Evolutionary conservation across 2,797 vertebrate genomes (phyloP).

Genomic region (Chaetophractus vellerosus): DNA sequence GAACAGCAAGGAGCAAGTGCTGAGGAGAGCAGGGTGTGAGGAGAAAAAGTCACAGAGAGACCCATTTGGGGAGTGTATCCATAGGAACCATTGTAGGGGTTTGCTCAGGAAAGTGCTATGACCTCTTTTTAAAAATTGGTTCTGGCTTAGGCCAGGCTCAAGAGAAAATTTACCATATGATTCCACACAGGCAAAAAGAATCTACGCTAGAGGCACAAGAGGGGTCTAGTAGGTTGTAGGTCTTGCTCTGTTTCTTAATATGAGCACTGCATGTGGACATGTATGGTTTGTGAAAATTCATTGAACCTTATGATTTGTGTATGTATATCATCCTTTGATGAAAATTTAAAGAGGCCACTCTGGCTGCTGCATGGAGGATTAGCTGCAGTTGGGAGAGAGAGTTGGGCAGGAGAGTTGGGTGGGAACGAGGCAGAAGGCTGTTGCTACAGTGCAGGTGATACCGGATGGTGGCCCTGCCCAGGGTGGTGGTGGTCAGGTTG

Average conservation of each 20-base stretch:
- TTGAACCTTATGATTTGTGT: background rate
- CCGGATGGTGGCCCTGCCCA: background rate
- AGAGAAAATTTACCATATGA: background rate
- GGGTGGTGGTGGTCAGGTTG: background rate
- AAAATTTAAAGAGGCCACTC: background rate
- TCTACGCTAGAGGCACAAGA: background rate
- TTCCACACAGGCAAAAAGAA: background rate
- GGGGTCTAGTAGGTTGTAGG: too few species aligned
- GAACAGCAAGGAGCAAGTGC: background rate
- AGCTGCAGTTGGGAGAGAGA: background rate
- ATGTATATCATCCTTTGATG: background rate
- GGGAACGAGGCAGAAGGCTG: background rate
- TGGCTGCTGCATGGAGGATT: background rate
- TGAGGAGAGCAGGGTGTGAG: background rate
- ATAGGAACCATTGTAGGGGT: background rate
- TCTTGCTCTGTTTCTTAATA: background rate
- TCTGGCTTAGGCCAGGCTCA: background rate
- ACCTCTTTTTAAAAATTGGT: background rate
- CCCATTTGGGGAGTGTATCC: background rate
- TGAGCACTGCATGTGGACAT: background rate
- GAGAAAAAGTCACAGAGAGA: background rate
- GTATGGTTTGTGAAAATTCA: conserved; percentile 24
- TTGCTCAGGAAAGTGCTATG: background rate
- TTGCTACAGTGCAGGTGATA: background rate
- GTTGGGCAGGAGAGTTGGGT: background rate